A percentile compares a stretch with the other conserved stretches of the same genome.
phyloP scores from a whole-genome alignment of 1,140 invertebrate genomes.

The Diorhabda sublineata region DNA sequence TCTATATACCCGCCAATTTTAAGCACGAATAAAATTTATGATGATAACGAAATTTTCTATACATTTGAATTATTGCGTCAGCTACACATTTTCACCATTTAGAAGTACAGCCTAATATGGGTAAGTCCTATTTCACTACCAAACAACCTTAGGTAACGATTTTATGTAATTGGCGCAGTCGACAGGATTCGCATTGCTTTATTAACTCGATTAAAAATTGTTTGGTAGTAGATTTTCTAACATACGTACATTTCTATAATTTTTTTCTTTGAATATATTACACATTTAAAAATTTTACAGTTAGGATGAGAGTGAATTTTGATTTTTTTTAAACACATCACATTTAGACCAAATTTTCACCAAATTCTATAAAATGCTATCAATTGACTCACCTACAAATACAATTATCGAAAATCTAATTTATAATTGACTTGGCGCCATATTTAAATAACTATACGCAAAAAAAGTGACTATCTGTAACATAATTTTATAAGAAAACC shows the following conservation, averaged over 20 bases:
- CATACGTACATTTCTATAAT: conserved; percentile 5
- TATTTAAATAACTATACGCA: not conserved
- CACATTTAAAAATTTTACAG: not conserved
- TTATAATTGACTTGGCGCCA: not conserved
- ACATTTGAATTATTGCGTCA: conserved; percentile 43
- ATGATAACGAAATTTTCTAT: conserved; percentile 15
- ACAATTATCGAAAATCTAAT: not conserved
- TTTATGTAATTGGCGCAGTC: no score
- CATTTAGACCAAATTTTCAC: not conserved
- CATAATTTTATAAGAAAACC: no score
- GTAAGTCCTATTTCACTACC: not conserved
- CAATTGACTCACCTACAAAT: not conserved
- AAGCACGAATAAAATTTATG: conserved; percentile 12
- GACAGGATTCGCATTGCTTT: no score
- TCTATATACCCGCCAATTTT: conserved; percentile 5
- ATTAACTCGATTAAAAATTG: no score
- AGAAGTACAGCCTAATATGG: conserved; percentile 35
- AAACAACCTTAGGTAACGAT: not conserved
- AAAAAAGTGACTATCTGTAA: no score
- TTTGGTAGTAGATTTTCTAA: not conserved
- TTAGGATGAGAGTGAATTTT: not conserved
- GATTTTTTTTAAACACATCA: not conserved
- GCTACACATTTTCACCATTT: conserved; percentile 45
- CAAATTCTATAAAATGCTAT: not conserved
- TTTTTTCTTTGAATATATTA: conserved; percentile 8